Evolutionary conservation across 2,113 vertebrate species (phyloP), one percentile per base, ranked within the genome.

Genomic region (Forbesichthys papilliferus): DNA sequence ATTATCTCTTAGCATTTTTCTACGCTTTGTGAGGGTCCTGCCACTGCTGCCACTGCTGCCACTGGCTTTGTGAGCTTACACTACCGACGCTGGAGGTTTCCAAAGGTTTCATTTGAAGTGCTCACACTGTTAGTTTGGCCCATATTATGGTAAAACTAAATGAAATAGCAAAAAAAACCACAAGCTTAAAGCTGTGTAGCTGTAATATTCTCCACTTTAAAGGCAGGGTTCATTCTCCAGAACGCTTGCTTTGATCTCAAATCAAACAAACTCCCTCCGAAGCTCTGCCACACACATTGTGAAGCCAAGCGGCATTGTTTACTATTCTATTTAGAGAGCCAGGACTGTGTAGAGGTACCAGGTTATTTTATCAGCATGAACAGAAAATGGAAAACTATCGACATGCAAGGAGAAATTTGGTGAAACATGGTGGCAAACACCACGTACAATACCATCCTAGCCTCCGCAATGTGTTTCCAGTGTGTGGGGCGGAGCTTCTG

Each of bases 41-140:
- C n/a, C n/a, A 55, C n/a, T 52, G 61, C 13, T 55, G 8, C n/a
- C n/a, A 55, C n/a, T 52, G 61, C 61, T 20, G 14, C 48, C 51
- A 53, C 51, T 33, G 36, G 48, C 61, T 69, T 52, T 65, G 16
- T 64, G 48, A 51, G 66, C 48, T 36, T 56, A 3, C 14, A 64
- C 47, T 61, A 49, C 46, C 48, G 36, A 69, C 46, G 4, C 27
- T 13, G 36, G 11, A 11, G 13, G 12, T 71, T 68, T 63, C 75
- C 48, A 12, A 8, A 71, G 54, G 61, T 61, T 13, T 73, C 12
- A 71, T 64, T 42, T 64, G 34, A 67, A 59, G 48, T 55, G 52
- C 49, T 70, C 20, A 20, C 18, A 58, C 7, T 11, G 6, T 69
- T 18, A 71, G 73, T 53, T 42, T 46, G 12, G 20, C 33, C 18